Evolutionary conservation across 1,140 invertebrate species (phyloP).

Genomic region (Heliconius nattereri): DNA sequence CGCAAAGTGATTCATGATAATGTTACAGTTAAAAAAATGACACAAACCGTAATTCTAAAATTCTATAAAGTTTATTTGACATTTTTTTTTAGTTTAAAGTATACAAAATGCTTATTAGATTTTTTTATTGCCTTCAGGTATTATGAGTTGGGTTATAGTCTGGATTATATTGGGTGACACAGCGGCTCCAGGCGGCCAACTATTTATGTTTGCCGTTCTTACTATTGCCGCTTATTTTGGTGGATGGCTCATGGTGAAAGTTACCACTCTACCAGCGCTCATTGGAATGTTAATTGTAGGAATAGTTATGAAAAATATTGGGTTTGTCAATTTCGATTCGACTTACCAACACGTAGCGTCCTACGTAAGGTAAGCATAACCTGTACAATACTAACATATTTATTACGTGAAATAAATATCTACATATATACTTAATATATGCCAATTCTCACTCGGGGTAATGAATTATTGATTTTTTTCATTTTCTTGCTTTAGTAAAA

Average conservation of each 20-base stretch:
- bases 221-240: constrained; percentile 90
- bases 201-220: constrained; percentile 89
- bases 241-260: constrained; percentile 87
- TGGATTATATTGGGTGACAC: constrained; percentile 88
- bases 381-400: background rate
- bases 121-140: constrained; percentile 64
- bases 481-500: too few species aligned
- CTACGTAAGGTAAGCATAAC: constrained; percentile 83
- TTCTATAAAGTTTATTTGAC: background rate
- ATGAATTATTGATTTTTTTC: too few species aligned
- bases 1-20: background rate
- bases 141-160: constrained; percentile 89
- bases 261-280: constrained; percentile 91
- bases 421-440: too few species aligned
- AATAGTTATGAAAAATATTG: constrained; percentile 89
- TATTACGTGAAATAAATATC: background rate
- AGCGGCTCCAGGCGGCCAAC: constrained; percentile 88
- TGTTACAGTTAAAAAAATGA: background rate
- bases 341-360: constrained; percentile 83
- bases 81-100: background rate
- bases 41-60: background rate
- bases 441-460: too few species aligned
- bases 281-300: constrained; percentile 93
- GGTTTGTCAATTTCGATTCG: constrained; percentile 86
- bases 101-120: background rate